Conservation (phyloP, 2,113 vertebrate genomes). For the Dryoscopus gambensis region DNA sequence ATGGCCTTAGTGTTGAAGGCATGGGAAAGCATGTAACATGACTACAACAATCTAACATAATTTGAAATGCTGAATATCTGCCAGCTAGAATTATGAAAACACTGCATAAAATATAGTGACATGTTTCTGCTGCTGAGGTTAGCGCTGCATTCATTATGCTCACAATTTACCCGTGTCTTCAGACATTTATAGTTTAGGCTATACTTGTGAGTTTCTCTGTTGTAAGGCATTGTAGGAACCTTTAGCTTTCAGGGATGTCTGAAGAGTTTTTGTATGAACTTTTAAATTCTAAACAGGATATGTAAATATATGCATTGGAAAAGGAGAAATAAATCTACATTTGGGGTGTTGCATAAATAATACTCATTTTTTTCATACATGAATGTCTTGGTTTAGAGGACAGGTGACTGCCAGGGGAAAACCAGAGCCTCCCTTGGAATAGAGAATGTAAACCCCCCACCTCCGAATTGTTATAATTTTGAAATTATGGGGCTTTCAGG, state of each 20-base stretch:
- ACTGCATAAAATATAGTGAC: neutral
- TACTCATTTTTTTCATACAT: neutral
- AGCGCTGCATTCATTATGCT: neutral
- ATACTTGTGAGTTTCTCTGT: neutral
- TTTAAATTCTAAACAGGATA: neutral
- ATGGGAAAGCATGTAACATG: neutral
- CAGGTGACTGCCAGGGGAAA: too few relatives aligned
- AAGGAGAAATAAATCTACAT: neutral
- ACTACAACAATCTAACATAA: constrained; percentile 1
- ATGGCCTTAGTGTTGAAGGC: neutral
- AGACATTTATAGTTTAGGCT: neutral
- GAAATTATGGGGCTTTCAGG: too few relatives aligned
- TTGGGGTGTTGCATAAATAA: neutral
- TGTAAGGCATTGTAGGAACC: neutral
- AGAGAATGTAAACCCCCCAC: too few relatives aligned
- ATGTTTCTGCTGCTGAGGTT: neutral
- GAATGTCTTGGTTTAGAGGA: too few relatives aligned
- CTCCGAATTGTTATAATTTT: too few relatives aligned
- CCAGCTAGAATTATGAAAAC: constrained; percentile 20
- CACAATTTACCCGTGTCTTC: neutral
- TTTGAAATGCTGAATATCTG: constrained; percentile 48
- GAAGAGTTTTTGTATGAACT: neutral
- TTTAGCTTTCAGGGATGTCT: neutral
- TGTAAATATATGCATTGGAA: neutral
- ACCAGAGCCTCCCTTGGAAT: too few relatives aligned